Evolutionary conservation across 2,113 vertebrate species (phyloP).

Genomic region (Pardalotus punctatus): DNA sequence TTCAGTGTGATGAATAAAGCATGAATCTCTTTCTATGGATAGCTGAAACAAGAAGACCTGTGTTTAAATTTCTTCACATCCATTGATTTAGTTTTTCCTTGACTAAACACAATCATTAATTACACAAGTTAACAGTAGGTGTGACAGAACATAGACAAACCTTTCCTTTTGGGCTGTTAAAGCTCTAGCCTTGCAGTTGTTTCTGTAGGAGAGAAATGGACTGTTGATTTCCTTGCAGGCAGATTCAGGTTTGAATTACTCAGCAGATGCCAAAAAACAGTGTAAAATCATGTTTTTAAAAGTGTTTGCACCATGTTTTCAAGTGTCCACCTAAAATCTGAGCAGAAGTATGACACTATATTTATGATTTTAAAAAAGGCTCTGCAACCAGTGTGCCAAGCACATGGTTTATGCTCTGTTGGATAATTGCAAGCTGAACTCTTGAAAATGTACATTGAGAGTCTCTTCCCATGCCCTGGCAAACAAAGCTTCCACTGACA

Average conservation of each 20-base stretch:
- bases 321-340: not conserved
- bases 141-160: conserved; percentile 19
- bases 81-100: not conserved
- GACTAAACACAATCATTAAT: not conserved
- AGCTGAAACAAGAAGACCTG: not conserved
- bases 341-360: not conserved
- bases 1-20: not conserved
- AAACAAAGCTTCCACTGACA: not conserved
- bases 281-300: not conserved
- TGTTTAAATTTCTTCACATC: not conserved
- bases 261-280: not conserved
- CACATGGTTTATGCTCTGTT: not conserved
- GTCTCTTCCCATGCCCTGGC: not conserved
- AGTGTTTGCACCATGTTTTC: not conserved
- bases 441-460: not conserved
- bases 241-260: not conserved
- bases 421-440: not conserved
- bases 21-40: not conserved
- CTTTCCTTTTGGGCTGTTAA: conserved; percentile 9
- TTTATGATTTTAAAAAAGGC: not conserved
- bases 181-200: not conserved
- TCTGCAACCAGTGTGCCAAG: not conserved
- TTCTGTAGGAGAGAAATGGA: not conserved
- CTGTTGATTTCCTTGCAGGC: not conserved
- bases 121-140: conserved; percentile 26